A percentile compares a stretch with the other conserved stretches of the same genome.
phyloP scores from a whole-genome alignment of 2,113 vertebrate species.

The Dipodomys spectabilis region DNA sequence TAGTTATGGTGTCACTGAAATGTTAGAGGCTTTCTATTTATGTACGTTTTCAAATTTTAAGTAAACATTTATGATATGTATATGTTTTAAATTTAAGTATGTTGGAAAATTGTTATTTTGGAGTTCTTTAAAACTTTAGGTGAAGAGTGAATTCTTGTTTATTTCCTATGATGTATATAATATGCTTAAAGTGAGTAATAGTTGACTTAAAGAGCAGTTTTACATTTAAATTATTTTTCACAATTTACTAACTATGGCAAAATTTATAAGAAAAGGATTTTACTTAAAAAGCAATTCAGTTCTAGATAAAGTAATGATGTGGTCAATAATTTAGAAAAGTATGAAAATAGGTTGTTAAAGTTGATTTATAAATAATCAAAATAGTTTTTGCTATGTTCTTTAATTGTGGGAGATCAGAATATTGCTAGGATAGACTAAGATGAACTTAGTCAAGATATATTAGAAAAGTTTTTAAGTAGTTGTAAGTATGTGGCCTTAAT shows the following conservation, averaged over 20 bases:
- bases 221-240: conserved; percentile 55
- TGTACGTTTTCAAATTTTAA: conserved; percentile 49
- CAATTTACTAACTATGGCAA: not conserved
- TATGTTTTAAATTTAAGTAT: conserved; percentile 50
- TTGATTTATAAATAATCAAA: not conserved
- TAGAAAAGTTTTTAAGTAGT: conserved; percentile 43
- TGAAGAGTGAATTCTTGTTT: conserved; percentile 49
- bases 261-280: conserved; percentile 45
- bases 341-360: conserved; percentile 1
- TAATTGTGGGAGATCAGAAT: conserved; percentile 23
- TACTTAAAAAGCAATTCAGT: conserved; percentile 24
- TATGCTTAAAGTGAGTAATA: conserved; percentile 60
- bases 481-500: conserved; percentile 1
- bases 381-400: conserved; percentile 39
- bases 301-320: conserved; percentile 15
- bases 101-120: conserved; percentile 26
- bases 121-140: conserved; percentile 51
- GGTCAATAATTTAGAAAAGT: conserved; percentile 21
- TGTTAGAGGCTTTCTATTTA: conserved; percentile 29
- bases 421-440: not conserved
- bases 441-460: conserved; percentile 12
- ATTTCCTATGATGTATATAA: conserved; percentile 31
- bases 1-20: conserved; percentile 39
- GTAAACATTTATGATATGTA: not conserved
- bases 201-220: conserved; percentile 46